Evolutionary conservation across 2,113 vertebrate species (phyloP), one percentile per base, ranked within the genome.

Genomic region (Tetraodon nigroviridis): DNA sequence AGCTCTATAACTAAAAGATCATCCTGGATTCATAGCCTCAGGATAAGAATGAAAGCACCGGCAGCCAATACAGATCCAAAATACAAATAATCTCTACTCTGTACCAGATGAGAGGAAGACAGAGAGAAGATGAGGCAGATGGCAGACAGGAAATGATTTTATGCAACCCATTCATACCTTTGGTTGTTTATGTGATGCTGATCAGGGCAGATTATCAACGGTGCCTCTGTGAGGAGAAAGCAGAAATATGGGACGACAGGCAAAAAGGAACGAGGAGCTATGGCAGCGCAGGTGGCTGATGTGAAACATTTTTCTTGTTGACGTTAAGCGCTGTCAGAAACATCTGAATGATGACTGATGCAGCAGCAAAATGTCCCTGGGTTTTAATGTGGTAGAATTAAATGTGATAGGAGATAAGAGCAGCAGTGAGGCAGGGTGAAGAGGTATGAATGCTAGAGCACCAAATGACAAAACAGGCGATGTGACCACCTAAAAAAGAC

Each of bases 41-140:
- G 53, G 80, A 74, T 68, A 55, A 70, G 68, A 71, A 62, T 50
- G 62, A 71, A 70, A 73, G 54, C 46, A 0, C 64, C 3, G 51
- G 61, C 51, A 65, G 79, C 86, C 86, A 59, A 82, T 85, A 48
- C 11, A 45, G 56, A 56, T 82, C 79, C 69, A 75, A 84, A 78
- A 51, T 17, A 15, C 6, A 6, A 32, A 37, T 37, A 37, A 37
- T 37, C 10, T 37, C 32, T 37, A 37, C 10, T 11, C 32, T 37
- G 8, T 37, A 37, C 8, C 22, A 21, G 67, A 71, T 41, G 53
- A 60, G 54, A 50, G 21, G 32, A 44, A 21, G 18, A 55, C 29
- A 41, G 41, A 32, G 2, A 5, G 46, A 50, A 45, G 64, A 51
- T 16, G 62, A 67, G 51, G 55, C 76, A 76, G 75, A 75, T 63